phyloP scores from a whole-genome alignment of 2,113 vertebrate species.

The Catagonus wagneri region DNA sequence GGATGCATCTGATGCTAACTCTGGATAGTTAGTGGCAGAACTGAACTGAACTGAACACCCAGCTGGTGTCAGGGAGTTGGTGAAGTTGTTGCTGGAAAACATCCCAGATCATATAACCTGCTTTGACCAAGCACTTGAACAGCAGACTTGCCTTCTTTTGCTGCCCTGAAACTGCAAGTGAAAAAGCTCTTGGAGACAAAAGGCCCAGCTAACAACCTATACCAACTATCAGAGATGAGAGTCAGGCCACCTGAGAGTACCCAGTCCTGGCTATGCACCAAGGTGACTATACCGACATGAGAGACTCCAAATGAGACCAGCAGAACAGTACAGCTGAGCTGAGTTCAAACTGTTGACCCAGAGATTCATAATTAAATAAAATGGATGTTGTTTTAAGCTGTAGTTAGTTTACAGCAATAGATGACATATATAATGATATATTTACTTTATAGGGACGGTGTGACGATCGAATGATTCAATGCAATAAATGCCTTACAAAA shows the following conservation, averaged over 20 bases:
- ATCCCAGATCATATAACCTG: background rate
- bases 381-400: constrained; percentile 37
- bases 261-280: background rate
- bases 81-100: background rate
- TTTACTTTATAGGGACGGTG: background rate
- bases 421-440: constrained; percentile 1
- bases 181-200: background rate
- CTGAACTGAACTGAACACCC: background rate
- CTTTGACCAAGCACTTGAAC: background rate
- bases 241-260: background rate
- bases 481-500: constrained; percentile 41
- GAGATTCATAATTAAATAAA: constrained; percentile 4
- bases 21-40: background rate
- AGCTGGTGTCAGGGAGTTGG: background rate
- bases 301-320: background rate
- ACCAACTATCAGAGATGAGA: background rate
- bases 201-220: background rate
- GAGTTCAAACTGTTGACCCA: background rate
- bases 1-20: background rate
- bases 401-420: constrained; percentile 38
- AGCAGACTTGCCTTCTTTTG: background rate
- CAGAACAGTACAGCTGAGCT: background rate
- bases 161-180: background rate
- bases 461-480: constrained; percentile 51
- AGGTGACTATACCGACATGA: background rate